Base-by-base conservation (phyloP, 2,113 vertebrate genomes). In the Furnarius figulus region DNA sequence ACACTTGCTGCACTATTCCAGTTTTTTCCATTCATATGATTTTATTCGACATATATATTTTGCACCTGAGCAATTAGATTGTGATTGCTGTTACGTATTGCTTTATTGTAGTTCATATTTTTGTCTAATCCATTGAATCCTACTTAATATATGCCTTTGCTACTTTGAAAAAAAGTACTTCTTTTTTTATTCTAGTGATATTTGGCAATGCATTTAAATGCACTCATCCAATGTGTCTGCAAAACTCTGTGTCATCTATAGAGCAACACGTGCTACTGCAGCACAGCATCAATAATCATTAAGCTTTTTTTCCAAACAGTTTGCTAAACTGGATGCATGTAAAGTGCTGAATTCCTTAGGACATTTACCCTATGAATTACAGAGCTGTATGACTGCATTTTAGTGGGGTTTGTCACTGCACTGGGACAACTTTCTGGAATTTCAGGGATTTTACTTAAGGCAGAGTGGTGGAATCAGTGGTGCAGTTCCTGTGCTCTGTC, bases 21-120 rank as follows among this genome's bases (percentile, higher is more conserved):
- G 1, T 90, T 86, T 95, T 85, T 89, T 68, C 76, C 23, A 50
- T 89, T 74, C 21, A 10, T 71, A 39, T 55, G 25, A 66, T 74
- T 88, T 96, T 90, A 77, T 86, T 93, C 5, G 23, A 66, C 50
- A 21, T 70, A 46, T 20, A 61, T 81, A 35, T 90, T 91, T 90
- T 94, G 42, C 33, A 90, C 75, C 78, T 88, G 71, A 77, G 75
- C 46, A 91, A 84, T 89, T 78, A 93, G 49, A 53, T 56, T 86
- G 76, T 90, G 71, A 71, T 74, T 86, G 16, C 59, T 83, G 55
- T 66, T 93, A 71, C 22, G 28, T 46, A 67, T 62, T 66, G 27
- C 55, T 90, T 89, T 80, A 83, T 44, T 47, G 12, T 66, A 71
- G 42, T 31, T 93, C 68, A 31, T 85, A 35, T 55, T 83, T 93